Percentiles rank a stretch among this genome's conserved stretches.
Conservation (phyloP, 2,113 vertebrate genomes). For the Mustelus asterias region DNA sequence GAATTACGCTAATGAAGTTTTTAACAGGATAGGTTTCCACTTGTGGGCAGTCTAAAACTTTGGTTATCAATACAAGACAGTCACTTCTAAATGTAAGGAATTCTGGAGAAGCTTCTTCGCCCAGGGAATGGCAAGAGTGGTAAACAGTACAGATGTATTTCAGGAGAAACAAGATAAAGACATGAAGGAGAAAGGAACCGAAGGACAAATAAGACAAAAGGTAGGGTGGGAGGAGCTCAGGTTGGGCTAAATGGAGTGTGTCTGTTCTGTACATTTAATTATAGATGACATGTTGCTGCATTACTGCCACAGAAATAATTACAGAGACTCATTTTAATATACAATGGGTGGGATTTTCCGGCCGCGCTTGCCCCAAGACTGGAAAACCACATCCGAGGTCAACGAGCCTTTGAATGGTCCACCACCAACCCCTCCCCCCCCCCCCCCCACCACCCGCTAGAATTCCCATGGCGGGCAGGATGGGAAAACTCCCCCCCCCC, state of each 20-base stretch:
- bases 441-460: too few species aligned
- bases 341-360: background rate
- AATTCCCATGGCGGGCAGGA: too few species aligned
- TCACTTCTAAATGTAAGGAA: background rate
- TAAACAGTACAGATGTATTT: background rate
- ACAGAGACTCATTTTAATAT: background rate
- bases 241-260: background rate
- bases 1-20: background rate
- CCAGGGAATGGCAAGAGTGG: background rate
- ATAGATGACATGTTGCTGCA: background rate
- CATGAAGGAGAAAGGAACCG: background rate
- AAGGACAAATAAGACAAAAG: background rate
- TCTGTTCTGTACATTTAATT: background rate
- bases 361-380: too few species aligned
- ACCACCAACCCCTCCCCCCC: too few species aligned
- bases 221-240: background rate
- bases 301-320: background rate
- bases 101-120: background rate
- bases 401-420: too few species aligned
- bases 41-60: background rate
- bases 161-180: background rate
- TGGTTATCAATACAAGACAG: background rate
- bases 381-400: too few species aligned
- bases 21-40: background rate
- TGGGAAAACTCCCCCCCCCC: too few species aligned